Base-by-base conservation (phyloP, 2,113 vertebrate species). In the Upupa epops region DNA sequence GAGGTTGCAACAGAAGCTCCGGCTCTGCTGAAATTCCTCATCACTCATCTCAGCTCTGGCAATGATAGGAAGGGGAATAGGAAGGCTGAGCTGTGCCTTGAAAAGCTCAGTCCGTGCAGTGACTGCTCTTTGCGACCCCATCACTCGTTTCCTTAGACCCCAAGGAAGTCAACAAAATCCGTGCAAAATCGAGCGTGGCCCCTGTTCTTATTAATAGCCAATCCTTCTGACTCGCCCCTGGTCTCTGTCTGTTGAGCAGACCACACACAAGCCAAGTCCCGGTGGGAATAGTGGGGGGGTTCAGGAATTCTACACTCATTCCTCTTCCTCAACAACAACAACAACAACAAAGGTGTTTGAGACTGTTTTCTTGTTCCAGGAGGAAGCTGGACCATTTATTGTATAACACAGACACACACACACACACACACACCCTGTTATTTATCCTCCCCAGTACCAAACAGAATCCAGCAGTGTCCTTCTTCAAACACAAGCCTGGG, bases 261-360 rank as follows among this genome's bases (percentile, higher is more conserved):
- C 74, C 4, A 1, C 0, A 0, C 4, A 5, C 25, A 20, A 8
- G 29, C 28, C 31, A 16, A 31, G 37, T 17, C 13, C 11, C 3
- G 0, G 1, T 14, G 24, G 49, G 31, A 92, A 71, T 1, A 49
- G 19, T 4, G 6, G 5, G 0, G 2, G 42, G 49, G 70, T 48
- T 51, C 34, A 12, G 72, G 25, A 77, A 36, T 90, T 86, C 75
- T 81, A 17, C 28, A 12, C 18, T 26, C 34, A 3, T 83, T 65
- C 11, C 3, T 5, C 24, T 55, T 71, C 36, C 48, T 70, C 18
- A 28, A 8, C 60, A n/a, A 37, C n/a, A n/a, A n/a, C n/a, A n/a
- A n/a, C n/a, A 42, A 42, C 11, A 42, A 42, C 26, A 20, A 61
- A 68, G 11, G 16, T 12, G 17, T 34, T 36, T 59, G 17, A 32